These are phyloP conservation scores for Trissolcus brochymenae DNA, from an alignment of 2,888 invertebrate species.

Conservation along the genomic window DNA sequence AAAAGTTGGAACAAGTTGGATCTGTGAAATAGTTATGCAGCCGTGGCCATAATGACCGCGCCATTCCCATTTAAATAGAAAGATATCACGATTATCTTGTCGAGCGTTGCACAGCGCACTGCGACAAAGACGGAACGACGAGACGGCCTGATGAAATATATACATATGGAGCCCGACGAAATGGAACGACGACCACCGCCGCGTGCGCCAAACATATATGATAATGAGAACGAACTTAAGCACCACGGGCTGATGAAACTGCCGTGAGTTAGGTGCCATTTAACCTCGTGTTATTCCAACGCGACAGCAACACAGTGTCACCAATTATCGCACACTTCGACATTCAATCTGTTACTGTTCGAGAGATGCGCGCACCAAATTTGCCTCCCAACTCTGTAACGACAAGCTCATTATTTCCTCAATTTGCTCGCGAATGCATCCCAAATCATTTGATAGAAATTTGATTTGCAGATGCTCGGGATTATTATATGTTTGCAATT, in stretches of 20 bases:
- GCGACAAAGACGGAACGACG: conserved; percentile 14
- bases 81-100: conserved; percentile 39
- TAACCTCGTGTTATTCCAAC: conserved; percentile 49
- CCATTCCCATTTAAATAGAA: conserved; percentile 36
- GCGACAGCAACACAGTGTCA: conserved; percentile 52
- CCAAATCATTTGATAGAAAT: no score
- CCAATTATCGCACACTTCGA: conserved; percentile 61
- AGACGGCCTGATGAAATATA: conserved; percentile 18
- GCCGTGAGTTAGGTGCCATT: conserved; percentile 41
- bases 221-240: conserved; percentile 50
- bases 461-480: no score
- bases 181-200: conserved; percentile 38
- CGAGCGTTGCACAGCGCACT: conserved; percentile 13
- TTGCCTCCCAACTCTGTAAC: conserved; percentile 17
- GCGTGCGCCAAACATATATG: conserved; percentile 48
- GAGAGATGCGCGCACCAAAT: conserved; percentile 12
- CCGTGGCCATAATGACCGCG: conserved; percentile 24
- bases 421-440: conserved; percentile 1
- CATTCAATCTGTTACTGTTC: conserved; percentile 24
- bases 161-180: conserved; percentile 33
- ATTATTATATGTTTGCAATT: no score
- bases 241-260: conserved; percentile 44
- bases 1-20: no score
- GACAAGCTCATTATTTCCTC: conserved; percentile 9
- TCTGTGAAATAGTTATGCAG: conserved; percentile 6